Conservation (phyloP, 2,888 invertebrate genomes). For the Asteroscopus sphinx region DNA sequence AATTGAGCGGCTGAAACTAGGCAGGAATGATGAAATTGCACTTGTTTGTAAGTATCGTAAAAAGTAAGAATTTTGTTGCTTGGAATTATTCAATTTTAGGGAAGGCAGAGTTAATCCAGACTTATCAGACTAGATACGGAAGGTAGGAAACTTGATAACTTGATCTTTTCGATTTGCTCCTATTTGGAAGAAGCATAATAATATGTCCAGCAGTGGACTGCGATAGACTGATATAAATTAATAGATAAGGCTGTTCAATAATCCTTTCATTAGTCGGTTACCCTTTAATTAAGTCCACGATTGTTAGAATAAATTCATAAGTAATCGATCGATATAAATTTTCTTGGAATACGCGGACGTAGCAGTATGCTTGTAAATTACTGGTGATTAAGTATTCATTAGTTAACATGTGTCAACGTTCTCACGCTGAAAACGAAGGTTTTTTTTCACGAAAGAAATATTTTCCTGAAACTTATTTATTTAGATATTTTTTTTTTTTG, state of each 20-base stretch:
- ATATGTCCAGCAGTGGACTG: neutral
- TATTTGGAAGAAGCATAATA: too few relatives aligned
- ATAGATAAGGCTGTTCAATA: too few relatives aligned
- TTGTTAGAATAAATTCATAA: conserved; percentile 24
- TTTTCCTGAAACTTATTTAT: conserved; percentile 14
- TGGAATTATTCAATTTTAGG: neutral
- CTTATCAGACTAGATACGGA: too few relatives aligned
- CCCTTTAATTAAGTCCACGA: neutral
- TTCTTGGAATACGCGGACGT: conserved; percentile 34
- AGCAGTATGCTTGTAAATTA: conserved; percentile 4
- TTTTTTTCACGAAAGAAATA: conserved; percentile 10
- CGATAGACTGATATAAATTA: too few relatives aligned
- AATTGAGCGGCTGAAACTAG: conserved; percentile 48
- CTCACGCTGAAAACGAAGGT: conserved; percentile 18
- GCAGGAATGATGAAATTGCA: conserved; percentile 45
- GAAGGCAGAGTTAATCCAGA: neutral
- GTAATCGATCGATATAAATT: conserved; percentile 26
- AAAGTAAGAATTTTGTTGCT: neutral
- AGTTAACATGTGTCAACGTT: conserved; percentile 24
- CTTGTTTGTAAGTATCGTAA: conserved; percentile 20
- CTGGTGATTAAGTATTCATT: conserved; percentile 29
- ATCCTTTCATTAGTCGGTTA: neutral
- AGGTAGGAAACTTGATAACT: too few relatives aligned
- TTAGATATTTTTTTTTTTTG: neutral
- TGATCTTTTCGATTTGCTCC: too few relatives aligned